Conservation (phyloP, 2,113 vertebrate genomes). For the Ceyx melanurus region DNA sequence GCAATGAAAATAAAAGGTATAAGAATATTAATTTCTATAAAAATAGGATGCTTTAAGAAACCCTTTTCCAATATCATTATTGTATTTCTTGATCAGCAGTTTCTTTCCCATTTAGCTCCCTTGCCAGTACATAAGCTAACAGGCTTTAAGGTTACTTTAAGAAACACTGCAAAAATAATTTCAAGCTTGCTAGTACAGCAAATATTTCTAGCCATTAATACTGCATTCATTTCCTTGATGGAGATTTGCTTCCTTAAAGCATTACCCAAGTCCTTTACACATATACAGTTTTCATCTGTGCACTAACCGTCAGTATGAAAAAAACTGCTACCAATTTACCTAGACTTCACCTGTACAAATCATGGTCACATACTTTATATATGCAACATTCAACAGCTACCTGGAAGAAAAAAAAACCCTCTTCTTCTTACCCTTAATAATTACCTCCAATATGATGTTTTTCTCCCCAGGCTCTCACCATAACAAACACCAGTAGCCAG, state of each 20-base stretch:
- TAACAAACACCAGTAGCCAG: neutral
- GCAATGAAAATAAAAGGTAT: neutral
- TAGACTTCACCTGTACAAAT: neutral
- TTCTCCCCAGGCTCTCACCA: neutral
- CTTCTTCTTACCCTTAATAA: neutral
- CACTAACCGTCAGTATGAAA: neutral
- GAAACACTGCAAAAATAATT: neutral
- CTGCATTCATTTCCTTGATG: neutral
- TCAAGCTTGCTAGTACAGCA: neutral
- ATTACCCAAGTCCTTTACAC: neutral
- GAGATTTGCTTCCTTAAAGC: neutral
- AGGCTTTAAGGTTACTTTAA: neutral
- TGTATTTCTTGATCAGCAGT: neutral
- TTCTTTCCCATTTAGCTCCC: neutral
- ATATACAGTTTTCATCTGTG: neutral
- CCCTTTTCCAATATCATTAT: neutral
- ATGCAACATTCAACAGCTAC: neutral
- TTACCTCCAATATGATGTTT: neutral
- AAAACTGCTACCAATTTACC: neutral
- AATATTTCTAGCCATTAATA: neutral
- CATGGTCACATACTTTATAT: neutral
- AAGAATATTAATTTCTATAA: neutral
- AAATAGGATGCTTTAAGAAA: neutral
- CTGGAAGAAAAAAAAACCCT: neutral
- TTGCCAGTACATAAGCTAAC: neutral